phyloP scores from a whole-genome alignment of 2,797 vertebrate species.

The Hylomyscus alleni region DNA sequence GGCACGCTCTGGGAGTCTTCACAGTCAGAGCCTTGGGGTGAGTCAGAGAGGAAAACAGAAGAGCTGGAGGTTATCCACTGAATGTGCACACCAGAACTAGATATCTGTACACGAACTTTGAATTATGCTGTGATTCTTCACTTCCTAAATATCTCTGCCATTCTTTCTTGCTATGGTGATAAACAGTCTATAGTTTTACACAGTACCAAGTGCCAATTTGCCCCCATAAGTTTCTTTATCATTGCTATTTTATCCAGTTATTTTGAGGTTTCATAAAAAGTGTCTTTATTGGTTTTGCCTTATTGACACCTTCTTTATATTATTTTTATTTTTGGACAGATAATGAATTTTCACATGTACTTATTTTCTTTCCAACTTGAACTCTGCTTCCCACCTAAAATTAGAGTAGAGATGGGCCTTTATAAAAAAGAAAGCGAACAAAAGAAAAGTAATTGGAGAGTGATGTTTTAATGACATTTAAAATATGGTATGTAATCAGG shows the following conservation, averaged over 20 bases:
- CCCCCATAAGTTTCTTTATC: not conserved
- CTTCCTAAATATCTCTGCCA: not conserved
- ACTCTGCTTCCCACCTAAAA: not conserved
- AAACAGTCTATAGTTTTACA: not conserved
- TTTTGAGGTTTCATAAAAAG: constrained; percentile 24
- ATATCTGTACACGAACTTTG: not conserved
- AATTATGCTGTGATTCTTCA: not conserved
- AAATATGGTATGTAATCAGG: not conserved
- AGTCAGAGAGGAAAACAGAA: constrained; percentile 12
- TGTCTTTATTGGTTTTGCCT: not conserved
- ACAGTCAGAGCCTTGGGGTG: not conserved
- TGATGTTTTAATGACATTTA: constrained; percentile 39
- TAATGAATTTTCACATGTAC: not conserved
- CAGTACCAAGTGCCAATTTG: not conserved
- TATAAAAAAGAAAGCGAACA: constrained; percentile 37
- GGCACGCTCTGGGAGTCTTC: not conserved
- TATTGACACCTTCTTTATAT: not conserved
- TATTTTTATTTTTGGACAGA: not conserved
- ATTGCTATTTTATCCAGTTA: constrained; percentile 25
- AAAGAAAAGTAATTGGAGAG: not conserved
- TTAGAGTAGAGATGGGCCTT: not conserved
- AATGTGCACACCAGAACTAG: not conserved
- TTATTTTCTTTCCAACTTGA: constrained; percentile 5
- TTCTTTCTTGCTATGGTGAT: constrained; percentile 30
- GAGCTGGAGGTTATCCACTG: not conserved